Evolutionary conservation across 2,888 invertebrate species (phyloP), one percentile per base, ranked within the genome.

Genomic region (Pasiphila rectangulata): DNA sequence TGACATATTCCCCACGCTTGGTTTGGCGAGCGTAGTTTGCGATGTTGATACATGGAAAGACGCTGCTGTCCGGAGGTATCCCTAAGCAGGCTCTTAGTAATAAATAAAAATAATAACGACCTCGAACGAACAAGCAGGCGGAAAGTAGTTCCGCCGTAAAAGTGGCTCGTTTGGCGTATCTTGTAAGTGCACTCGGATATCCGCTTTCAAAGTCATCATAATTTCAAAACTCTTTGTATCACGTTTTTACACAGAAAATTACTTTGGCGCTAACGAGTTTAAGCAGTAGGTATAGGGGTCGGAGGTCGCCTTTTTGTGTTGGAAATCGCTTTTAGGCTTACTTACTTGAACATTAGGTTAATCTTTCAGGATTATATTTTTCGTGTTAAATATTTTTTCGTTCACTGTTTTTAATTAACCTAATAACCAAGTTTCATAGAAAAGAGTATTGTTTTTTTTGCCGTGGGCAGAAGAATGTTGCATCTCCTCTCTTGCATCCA

Each of bases 201-300:
- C 23, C 15, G 12, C 29, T 10, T 12, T 7, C 16, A 46, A 40
- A 49, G 40, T 40, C 24, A 36, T 37, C 38, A 45, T 15, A 29
- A 27, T 42, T 46, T 42, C 25, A 21, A 30, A 42, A 32, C 42
- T 42, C 36, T 46, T 35, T 19, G 12, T 42, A 34, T 36, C 24
- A 42, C 29, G 38, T 46, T 51, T 51, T 51, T 42, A 39, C 43
- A 43, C 43, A 16, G 43, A 51, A 51, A 51, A 46, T 51, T 46
- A 46, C 46, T 46, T 44, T 43, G 39, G 46, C 43, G 38, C 32
- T 51, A 51, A 51, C 46, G 46, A 51, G 46, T 51, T 51, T 51
- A 51, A 46, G 51, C 43, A 51, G 44, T n/a, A n/a, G n/a, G n/a
- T 51, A 46, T 36, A 46, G 40, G 43, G 21, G 46, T 39, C 29